phyloP scores from a whole-genome alignment of 2,888 invertebrate genomes.

The Polyploca ridens region DNA sequence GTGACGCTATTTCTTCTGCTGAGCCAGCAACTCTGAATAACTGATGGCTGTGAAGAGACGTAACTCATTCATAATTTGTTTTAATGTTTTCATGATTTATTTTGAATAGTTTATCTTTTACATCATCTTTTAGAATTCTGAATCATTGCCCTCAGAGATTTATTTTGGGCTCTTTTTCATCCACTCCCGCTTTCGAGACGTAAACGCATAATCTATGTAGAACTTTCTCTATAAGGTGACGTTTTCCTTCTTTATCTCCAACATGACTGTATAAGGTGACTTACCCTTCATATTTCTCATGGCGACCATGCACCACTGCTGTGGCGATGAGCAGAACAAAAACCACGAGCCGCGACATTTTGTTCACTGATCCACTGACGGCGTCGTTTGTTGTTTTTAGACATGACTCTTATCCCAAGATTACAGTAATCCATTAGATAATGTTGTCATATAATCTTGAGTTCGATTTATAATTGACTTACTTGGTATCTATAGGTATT shows the following conservation, averaged over 20 bases:
- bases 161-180: no score
- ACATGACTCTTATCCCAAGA: slow-evolving; percentile 15
- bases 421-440: slow-evolving; percentile 40
- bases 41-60: slow-evolving; percentile 57
- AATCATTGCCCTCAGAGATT: neutral
- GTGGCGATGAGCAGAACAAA: slow-evolving; percentile 51
- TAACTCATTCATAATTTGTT: neutral
- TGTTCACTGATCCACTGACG: slow-evolving; percentile 30
- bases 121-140: neutral
- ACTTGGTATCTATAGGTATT: slow-evolving; percentile 3
- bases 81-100: no score
- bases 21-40: slow-evolving; percentile 63
- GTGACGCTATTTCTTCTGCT: slow-evolving; percentile 45
- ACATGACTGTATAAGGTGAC: slow-evolving; percentile 23
- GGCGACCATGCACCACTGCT: slow-evolving; percentile 54
- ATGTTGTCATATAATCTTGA: slow-evolving; percentile 24
- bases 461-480: slow-evolving; percentile 18
- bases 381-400: slow-evolving; percentile 29
- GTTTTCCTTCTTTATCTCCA: no score
- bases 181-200: no score
- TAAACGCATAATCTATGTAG: no score
- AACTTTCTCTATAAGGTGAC: no score
- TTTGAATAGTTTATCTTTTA: no score
- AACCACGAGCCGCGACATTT: slow-evolving; percentile 56
- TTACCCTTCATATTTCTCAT: slow-evolving; percentile 78